Evolutionary conservation across 2,797 vertebrate species (phyloP), one percentile per base, ranked within the genome.

Genomic region (Sebastiscus albofasciatus): DNA sequence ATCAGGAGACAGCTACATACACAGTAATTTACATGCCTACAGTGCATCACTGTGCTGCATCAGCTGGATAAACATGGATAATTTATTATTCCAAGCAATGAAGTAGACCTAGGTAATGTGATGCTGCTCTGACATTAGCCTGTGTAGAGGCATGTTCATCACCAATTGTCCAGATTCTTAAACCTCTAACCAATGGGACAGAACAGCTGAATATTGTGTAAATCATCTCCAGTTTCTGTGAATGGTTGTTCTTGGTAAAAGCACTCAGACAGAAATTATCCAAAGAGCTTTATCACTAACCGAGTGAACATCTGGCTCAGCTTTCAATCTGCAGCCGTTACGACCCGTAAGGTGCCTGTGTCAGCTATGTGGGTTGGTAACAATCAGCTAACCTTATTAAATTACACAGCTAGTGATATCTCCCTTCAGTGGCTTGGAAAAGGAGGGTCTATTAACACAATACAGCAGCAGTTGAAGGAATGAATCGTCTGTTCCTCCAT

Each of bases 241-340:
- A 78, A 87, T 46, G 20, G 7, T 26, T 77, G 9, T 66, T 79
- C 36, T 76, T 39, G 22, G 55, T 61, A 65, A 81, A 42, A 73
- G 33, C 36, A 55, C 55, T 80, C 61, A 13, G 24, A 31, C 27
- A 69, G n/a, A 84, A 56, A 70, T 64, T 18, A 54, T 65, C 72
- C 70, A 62, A 26, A 62, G 58, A 75, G 65, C 54, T 80, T 84
- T 54, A 76, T 75, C 39, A 16, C 29, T 55, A 52, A 70, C 56
- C 12, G 52, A 42, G 33, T 18, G 18, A 72, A 85, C 75, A 84
- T 87, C 72, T 80, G 77, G 52, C 72, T 80, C 27, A 27, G 42
- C 62, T 77, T 75, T 72, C 61, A 54, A 78, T 59, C 16, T 80
- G 67, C 66, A 72, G 71, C 62, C 3, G 0, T 77, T 55, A 64